A percentile compares a stretch with the other conserved stretches of the same genome.
phyloP scores from a whole-genome alignment of 2,888 invertebrate genomes.

The Drosophila greeni region DNA sequence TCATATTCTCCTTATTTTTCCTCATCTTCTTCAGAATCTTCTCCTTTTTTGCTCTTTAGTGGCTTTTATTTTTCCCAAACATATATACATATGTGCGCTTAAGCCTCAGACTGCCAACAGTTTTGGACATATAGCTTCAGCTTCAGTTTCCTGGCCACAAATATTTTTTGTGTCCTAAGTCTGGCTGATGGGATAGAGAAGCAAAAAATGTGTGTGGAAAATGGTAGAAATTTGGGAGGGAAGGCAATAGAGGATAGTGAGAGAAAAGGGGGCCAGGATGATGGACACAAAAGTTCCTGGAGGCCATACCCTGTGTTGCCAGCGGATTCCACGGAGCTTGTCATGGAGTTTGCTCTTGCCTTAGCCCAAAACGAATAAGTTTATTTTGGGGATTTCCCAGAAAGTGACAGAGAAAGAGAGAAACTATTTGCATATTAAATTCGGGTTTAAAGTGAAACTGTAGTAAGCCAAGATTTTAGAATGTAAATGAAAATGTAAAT shows the following conservation, averaged over 20 bases:
- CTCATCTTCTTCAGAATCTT: constrained; percentile 2
- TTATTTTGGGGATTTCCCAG: constrained; percentile 8
- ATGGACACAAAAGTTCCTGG: constrained; percentile 24
- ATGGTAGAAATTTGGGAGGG: background rate
- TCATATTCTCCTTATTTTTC: background rate
- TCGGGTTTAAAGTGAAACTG: constrained; percentile 13
- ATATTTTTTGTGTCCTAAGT: constrained; percentile 12
- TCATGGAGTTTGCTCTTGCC: constrained; percentile 25
- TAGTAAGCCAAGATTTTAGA: constrained; percentile 5
- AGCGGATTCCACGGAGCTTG: constrained; percentile 22
- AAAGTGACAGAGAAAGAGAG: constrained; percentile 1
- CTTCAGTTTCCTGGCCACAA: constrained; percentile 26
- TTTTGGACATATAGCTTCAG: constrained; percentile 29
- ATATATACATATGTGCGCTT: constrained; percentile 17
- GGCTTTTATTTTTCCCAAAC: constrained; percentile 8
- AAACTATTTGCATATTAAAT: constrained; percentile 18
- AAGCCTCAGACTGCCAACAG: constrained; percentile 29
- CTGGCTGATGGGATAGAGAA: background rate
- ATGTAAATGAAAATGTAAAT: constrained; percentile 10
- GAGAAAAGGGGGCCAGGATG: background rate
- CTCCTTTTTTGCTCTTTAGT: constrained; percentile 5
- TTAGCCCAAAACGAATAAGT: constrained; percentile 15
- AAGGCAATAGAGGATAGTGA: background rate
- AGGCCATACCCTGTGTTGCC: constrained; percentile 26
- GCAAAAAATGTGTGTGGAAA: constrained; percentile 5